phyloP scores from a whole-genome alignment of 2,113 vertebrate genomes.

The Gobiocypris rarus region DNA sequence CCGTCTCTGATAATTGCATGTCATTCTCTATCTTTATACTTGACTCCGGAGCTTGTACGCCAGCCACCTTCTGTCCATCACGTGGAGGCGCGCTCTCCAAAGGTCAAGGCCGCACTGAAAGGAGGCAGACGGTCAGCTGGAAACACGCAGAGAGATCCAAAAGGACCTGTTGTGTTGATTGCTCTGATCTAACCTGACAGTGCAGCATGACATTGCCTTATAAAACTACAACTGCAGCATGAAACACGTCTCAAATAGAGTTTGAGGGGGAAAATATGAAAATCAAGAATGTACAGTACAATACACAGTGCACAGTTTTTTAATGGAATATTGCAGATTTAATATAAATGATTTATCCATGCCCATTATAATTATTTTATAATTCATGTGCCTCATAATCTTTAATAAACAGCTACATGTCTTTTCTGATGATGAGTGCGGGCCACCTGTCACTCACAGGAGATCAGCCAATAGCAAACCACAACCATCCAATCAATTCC shows the following conservation, averaged over 20 bases:
- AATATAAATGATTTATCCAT: too few species aligned
- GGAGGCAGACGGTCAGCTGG: not conserved
- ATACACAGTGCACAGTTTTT: too few species aligned
- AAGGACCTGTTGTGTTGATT: not conserved
- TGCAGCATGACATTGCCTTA: not conserved
- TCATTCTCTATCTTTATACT: conserved; percentile 71
- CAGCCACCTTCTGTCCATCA: conserved; percentile 19
- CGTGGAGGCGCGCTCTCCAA: conserved; percentile 41
- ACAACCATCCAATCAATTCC: too few species aligned
- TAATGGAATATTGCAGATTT: too few species aligned
- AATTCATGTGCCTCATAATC: too few species aligned
- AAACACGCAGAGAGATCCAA: not conserved
- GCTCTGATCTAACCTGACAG: conserved; percentile 9
- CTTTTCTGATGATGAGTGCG: too few species aligned
- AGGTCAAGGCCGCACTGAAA: not conserved
- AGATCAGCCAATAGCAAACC: too few species aligned
- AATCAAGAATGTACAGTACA: not conserved
- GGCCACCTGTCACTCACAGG: too few species aligned
- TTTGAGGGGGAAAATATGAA: not conserved
- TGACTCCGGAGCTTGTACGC: conserved; percentile 62
- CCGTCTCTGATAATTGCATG: conserved; percentile 73
- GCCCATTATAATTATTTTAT: too few species aligned
- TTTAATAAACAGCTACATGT: too few species aligned
- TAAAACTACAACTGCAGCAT: not conserved
- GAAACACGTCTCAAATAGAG: not conserved